Percentiles rank a stretch among this genome's conserved stretches.
Evolutionary conservation across 2,113 vertebrate genomes (phyloP).

Genomic region (Catharus minimus): DNA sequence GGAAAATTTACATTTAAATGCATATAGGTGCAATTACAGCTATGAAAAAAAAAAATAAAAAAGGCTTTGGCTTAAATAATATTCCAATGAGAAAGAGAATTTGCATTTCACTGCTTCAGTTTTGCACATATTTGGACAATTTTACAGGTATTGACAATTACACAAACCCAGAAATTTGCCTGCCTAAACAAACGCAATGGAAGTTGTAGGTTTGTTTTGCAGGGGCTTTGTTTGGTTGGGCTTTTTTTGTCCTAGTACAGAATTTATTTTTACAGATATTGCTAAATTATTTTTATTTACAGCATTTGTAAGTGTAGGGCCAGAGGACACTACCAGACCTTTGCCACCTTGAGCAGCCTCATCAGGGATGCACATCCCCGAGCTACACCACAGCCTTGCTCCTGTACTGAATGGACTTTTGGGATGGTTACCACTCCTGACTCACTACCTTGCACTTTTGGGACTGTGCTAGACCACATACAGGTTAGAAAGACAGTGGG

Average conservation of each 20-base stretch:
- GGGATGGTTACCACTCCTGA: neutral
- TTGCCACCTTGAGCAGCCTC: neutral
- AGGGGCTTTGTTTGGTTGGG: rapidly evolving
- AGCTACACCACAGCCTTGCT: rapidly evolving
- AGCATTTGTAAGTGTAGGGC: neutral
- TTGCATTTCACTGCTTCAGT: neutral
- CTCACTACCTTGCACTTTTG: rapidly evolving
- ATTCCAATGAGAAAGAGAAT: neutral
- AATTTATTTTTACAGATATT: neutral
- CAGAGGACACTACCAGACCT: neutral
- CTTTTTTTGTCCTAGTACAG: neutral
- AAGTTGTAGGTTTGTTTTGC: neutral
- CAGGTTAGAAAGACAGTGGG: no score
- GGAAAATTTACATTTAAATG: neutral
- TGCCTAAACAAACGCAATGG: neutral
- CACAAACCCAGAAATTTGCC: neutral
- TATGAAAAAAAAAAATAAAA: neutral
- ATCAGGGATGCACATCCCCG: no score
- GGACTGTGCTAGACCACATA: neutral
- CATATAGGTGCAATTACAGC: neutral
- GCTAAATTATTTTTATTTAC: neutral
- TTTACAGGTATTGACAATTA: neutral
- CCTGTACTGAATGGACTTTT: neutral
- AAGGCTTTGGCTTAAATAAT: neutral
- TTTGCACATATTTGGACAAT: neutral